phyloP scores from a whole-genome alignment of 1,140 invertebrate species.

The Eulimnadia texana region DNA sequence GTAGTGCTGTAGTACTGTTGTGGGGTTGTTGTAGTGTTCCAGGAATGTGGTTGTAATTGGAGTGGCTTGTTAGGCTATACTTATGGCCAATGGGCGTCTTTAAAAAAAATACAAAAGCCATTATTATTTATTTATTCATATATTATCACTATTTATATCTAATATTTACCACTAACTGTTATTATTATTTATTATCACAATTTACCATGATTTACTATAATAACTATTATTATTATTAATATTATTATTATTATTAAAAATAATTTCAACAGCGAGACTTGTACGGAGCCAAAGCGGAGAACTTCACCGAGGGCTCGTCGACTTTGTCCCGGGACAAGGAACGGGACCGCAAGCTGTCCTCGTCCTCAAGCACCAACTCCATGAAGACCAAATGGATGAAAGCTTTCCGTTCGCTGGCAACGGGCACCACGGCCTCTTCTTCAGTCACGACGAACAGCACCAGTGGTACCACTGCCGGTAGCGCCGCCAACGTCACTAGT shows the following conservation, averaged over 20 bases:
- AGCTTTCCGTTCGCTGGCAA: slow-evolving; percentile 45
- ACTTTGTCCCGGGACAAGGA: slow-evolving; percentile 15
- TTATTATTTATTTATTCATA: too few relatives aligned
- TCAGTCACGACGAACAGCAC: slow-evolving; percentile 52
- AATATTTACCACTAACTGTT: too few relatives aligned
- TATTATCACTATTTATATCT: too few relatives aligned
- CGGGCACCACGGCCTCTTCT: background rate
- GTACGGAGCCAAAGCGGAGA: slow-evolving; percentile 57
- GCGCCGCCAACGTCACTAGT: background rate
- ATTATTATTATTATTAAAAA: background rate
- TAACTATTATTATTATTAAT: too few relatives aligned
- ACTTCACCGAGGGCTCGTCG: slow-evolving; percentile 38
- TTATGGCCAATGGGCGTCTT: background rate
- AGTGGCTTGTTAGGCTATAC: background rate
- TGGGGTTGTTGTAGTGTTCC: background rate
- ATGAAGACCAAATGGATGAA: slow-evolving; percentile 97
- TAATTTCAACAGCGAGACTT: slow-evolving; percentile 82
- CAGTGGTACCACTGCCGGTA: slow-evolving; percentile 30
- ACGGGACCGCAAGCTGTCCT: slow-evolving; percentile 69
- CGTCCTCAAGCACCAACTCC: slow-evolving; percentile 31
- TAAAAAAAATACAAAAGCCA: too few relatives aligned
- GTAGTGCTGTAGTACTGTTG: background rate
- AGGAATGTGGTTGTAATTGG: background rate
- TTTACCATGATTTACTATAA: too few relatives aligned
- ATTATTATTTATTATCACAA: too few relatives aligned